These are phyloP conservation scores for Brachyhypopomus gauderio DNA, from an alignment of 2,113 vertebrate species.

Conservation along the genomic window DNA sequence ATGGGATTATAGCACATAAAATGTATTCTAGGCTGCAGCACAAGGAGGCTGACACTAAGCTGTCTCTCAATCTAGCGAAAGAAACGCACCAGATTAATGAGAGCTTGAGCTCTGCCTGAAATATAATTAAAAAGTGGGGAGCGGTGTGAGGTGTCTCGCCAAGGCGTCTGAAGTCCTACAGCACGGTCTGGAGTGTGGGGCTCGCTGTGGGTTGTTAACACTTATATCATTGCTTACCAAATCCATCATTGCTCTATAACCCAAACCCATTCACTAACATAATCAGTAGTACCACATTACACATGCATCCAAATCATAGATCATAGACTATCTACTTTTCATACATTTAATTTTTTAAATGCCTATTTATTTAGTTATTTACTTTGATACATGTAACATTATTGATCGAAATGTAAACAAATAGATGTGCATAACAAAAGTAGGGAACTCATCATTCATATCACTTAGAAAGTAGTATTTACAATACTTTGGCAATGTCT, in stretches of 20 bases:
- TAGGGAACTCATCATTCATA: too few species aligned
- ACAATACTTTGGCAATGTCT: too few species aligned
- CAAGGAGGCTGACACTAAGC: constrained; percentile 73
- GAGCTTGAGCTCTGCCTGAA: constrained; percentile 77
- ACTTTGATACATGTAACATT: neutral
- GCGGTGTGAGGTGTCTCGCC: constrained; percentile 60
- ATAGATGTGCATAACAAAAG: too few species aligned
- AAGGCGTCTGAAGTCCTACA: neutral
- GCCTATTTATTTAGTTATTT: neutral
- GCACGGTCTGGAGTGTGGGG: neutral
- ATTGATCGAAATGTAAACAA: too few species aligned
- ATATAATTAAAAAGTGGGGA: constrained; percentile 78
- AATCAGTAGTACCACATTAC: neutral
- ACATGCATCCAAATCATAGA: neutral
- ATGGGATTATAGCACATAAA: constrained; percentile 74
- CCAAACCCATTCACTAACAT: neutral
- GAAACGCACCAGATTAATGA: constrained; percentile 77
- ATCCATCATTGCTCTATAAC: neutral
- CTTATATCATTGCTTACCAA: constrained; percentile 6
- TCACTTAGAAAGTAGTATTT: too few species aligned
- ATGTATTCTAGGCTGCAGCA: constrained; percentile 75
- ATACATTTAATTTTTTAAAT: too few species aligned
- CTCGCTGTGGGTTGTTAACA: neutral
- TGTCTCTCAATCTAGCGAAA: constrained; percentile 78
- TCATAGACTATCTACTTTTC: too few species aligned